Base-by-base conservation (phyloP, 2,888 invertebrate genomes). In the Rugalucina vietnamica region DNA sequence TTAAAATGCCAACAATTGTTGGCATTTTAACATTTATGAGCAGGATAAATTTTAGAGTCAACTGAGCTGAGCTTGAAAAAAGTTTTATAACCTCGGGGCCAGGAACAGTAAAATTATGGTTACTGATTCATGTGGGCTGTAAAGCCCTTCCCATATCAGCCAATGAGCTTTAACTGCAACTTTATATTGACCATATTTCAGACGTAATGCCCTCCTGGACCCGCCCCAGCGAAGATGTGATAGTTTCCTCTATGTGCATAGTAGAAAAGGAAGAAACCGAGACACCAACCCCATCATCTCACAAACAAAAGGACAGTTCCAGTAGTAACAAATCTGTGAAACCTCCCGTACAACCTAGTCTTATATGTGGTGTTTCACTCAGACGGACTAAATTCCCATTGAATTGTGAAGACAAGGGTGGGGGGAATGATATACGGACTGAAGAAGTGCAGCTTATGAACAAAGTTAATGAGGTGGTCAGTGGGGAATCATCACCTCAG, bases 391-490 rank as follows among this genome's bases (percentile, higher is more conserved):
- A 90, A 69, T 77, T 89, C 37, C 79, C 89, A 10, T 76, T 85
- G 27, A 76, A 88, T 37, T 85, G 83, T 75, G 84, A 89, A 79
- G 86, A 84, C 34, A 69, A 84, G 49, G 79, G 81, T 60, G 71
- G 72, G 27, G 77, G 76, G 34, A 65, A 54, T 32, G 73, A 81
- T 39, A 71, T 69, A 18, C 86, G 90, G 57, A 90, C 91, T 77
- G 88, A 91, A 65, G 93, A 93, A 79, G 97, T 97, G 12, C 96
- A 97, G 90, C 97, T 97, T 21, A 97, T 97, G 96, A 97, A 97
- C 93, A 97, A 97, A 93, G 96, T 97, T 81, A 97, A 97, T 92
- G 96, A 97, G 94, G 97, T 96, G 0, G 96, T 96, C 83, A 96
- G 95, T 91, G 91, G 92, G 34, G 93, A 93, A 54, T 93, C 94